These are phyloP conservation scores for Theristicus caerulescens DNA, from an alignment of 2,113 vertebrate genomes.

Conservation along the genomic window DNA sequence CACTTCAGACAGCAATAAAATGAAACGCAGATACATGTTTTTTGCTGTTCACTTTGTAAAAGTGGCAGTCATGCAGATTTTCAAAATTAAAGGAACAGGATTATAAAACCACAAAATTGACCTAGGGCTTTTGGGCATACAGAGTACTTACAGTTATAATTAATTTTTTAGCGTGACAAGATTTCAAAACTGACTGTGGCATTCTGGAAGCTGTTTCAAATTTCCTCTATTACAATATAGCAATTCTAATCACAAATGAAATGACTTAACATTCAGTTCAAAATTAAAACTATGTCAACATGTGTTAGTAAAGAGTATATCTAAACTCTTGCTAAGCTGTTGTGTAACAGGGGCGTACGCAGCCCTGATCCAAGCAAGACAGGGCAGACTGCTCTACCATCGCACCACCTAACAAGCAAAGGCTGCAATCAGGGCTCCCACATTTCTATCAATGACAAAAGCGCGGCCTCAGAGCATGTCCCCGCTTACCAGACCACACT, in stretches of 20 bases:
- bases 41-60: background rate
- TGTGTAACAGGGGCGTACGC: background rate
- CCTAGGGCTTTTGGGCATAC: background rate
- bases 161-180: conserved; percentile 9
- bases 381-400: background rate
- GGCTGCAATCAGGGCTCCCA: background rate
- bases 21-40: background rate
- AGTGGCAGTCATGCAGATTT: background rate
- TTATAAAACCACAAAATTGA: conserved; percentile 39
- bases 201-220: background rate
- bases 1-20: conserved; percentile 11
- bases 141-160: conserved; percentile 3
- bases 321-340: background rate
- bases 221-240: background rate
- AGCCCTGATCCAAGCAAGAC: background rate
- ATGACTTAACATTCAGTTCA: background rate
- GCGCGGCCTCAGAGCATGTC: accelerated
- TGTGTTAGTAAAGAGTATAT: accelerated
- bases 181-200: background rate
- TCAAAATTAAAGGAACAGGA: conserved; percentile 8
- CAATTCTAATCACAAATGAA: background rate
- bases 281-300: background rate
- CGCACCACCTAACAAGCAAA: background rate
- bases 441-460: background rate
- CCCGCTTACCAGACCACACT: background rate